These are phyloP conservation scores for Etheostoma perlongum DNA, from an alignment of 2,797 vertebrate genomes.

Conservation along the genomic window DNA sequence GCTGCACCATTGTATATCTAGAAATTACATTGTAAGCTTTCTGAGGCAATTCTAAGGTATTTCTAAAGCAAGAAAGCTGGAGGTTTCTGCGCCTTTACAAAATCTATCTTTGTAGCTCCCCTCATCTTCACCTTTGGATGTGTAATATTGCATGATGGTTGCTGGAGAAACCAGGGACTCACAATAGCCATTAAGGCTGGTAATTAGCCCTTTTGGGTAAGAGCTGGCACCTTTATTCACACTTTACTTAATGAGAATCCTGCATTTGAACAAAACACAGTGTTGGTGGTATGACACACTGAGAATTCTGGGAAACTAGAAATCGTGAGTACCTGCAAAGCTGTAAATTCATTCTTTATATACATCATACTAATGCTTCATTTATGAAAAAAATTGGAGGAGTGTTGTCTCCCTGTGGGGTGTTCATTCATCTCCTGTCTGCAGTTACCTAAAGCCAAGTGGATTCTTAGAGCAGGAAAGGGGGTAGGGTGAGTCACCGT, in stretches of 20 bases:
- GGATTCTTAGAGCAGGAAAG: conserved; percentile 48
- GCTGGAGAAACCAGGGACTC: conserved; percentile 77
- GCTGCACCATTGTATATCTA: background rate
- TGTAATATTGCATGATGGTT: conserved; percentile 81
- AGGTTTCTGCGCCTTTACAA: conserved; percentile 13
- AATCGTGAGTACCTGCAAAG: conserved; percentile 57
- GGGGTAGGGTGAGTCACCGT: conserved; percentile 61
- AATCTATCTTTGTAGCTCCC: conserved; percentile 25
- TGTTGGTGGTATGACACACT: conserved; percentile 24
- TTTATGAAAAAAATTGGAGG: conserved; percentile 63
- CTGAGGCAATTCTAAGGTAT: background rate
- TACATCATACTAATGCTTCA: conserved; percentile 63
- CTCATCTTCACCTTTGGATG: conserved; percentile 71
- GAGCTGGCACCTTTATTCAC: conserved; percentile 78
- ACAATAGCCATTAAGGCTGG: conserved; percentile 70
- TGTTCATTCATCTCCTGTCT: conserved; percentile 51
- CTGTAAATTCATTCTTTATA: conserved; percentile 63
- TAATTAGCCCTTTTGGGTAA: conserved; percentile 84
- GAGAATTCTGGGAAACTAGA: conserved; percentile 45
- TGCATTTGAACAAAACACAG: conserved; percentile 50
- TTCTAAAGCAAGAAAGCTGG: background rate
- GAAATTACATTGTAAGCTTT: background rate
- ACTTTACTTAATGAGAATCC: conserved; percentile 73
- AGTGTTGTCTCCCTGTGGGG: conserved; percentile 49
- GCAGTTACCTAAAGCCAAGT: conserved; percentile 52